Conservation (phyloP, 2,113 vertebrate species). For the Camelus bactrianus region DNA sequence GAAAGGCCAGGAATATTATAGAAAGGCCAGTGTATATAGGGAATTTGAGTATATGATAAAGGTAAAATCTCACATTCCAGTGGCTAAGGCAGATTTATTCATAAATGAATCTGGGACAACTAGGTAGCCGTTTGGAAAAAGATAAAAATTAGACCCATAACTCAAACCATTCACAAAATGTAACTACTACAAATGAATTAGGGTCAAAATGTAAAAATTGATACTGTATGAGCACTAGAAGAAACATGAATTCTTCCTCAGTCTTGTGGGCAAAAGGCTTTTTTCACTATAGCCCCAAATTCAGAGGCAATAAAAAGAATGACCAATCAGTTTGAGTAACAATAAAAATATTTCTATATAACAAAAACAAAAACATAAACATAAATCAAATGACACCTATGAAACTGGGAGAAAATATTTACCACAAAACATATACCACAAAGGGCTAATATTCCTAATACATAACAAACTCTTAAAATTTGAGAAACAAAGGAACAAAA, state of each 20-base stretch:
- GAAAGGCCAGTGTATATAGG: background rate
- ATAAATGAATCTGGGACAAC: background rate
- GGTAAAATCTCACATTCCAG: background rate
- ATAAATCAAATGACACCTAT: background rate
- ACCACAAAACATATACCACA: background rate
- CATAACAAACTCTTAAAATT: constrained; percentile 7
- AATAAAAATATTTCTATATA: background rate
- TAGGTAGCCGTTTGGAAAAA: background rate
- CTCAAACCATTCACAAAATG: background rate
- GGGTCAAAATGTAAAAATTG: background rate
- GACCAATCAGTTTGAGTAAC: background rate
- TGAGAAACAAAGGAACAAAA: background rate
- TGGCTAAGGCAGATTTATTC: background rate
- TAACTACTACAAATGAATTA: background rate
- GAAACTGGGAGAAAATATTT: background rate
- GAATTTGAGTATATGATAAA: background rate
- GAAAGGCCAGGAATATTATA: background rate
- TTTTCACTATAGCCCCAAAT: background rate
- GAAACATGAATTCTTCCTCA: background rate
- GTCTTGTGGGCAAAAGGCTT: background rate
- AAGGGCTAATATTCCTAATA: background rate
- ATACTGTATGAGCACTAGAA: background rate
- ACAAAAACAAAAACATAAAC: background rate
- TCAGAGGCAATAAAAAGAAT: background rate
- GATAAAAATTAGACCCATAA: background rate